These are phyloP conservation scores for Cepaea nemoralis DNA, from an alignment of 1,140 invertebrate genomes.

Conservation along the genomic window DNA sequence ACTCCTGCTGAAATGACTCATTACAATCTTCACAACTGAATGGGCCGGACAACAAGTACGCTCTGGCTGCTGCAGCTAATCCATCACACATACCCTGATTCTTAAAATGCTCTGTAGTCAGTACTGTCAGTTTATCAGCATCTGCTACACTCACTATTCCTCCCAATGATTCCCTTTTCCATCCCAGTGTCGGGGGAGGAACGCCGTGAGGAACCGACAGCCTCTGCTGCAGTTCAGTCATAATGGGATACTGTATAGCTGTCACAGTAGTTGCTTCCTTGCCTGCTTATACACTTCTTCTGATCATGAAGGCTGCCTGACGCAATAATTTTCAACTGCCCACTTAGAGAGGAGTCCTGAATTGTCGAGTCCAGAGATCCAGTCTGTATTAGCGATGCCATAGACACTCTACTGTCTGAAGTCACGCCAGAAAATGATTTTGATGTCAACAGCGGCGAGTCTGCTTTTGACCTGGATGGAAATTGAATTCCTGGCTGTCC, in stretches of 20 bases:
- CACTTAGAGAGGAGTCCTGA: neutral
- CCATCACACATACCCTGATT: slow-evolving; percentile 32
- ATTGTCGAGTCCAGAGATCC: slow-evolving; percentile 14
- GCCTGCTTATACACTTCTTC: slow-evolving; percentile 32
- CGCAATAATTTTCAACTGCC: slow-evolving; percentile 5
- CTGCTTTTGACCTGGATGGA: slow-evolving; percentile 19
- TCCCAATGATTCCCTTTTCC: neutral
- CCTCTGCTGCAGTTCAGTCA: slow-evolving; percentile 29
- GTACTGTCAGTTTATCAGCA: slow-evolving; percentile 1
- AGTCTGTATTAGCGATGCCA: slow-evolving; percentile 20
- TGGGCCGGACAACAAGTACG: neutral
- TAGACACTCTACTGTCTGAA: neutral
- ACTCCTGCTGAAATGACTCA: slow-evolving; percentile 4
- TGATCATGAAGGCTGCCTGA: slow-evolving; percentile 34
- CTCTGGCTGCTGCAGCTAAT: slow-evolving; percentile 30
- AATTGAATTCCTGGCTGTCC: slow-evolving; percentile 47
- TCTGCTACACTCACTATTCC: neutral
- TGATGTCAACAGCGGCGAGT: slow-evolving; percentile 27
- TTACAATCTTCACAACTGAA: slow-evolving; percentile 32
- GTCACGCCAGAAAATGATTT: slow-evolving; percentile 7
- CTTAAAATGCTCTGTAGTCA: slow-evolving; percentile 32
- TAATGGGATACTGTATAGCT: slow-evolving; percentile 14
- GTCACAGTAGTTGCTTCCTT: neutral
- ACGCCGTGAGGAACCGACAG: slow-evolving; percentile 17
- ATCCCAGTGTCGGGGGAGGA: neutral